A percentile compares a stretch with the other conserved stretches of the same genome.
phyloP scores from a whole-genome alignment of 2,888 invertebrate species.

The Drosophila kambysellisi region DNA sequence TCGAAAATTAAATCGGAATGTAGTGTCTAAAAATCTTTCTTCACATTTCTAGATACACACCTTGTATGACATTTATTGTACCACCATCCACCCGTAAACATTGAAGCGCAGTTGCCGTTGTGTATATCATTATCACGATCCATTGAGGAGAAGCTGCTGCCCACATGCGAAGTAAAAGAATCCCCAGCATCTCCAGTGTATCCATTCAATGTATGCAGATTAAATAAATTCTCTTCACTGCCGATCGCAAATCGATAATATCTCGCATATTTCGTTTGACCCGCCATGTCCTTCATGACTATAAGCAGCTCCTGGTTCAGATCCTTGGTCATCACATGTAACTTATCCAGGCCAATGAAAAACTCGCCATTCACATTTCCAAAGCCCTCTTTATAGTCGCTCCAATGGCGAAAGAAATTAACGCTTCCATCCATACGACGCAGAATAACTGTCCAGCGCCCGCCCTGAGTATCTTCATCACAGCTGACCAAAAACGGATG shows the following conservation, averaged over 20 bases:
- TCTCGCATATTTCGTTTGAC: constrained; percentile 86
- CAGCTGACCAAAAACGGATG: constrained; percentile 87
- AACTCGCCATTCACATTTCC: constrained; percentile 90
- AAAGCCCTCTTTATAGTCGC: constrained; percentile 87
- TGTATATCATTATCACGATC: constrained; percentile 89
- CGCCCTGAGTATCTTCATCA: constrained; percentile 86
- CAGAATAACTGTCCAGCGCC: constrained; percentile 90
- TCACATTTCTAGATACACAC: constrained; percentile 69
- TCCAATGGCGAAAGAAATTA: constrained; percentile 88
- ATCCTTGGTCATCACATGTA: constrained; percentile 85
- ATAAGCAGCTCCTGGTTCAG: constrained; percentile 87
- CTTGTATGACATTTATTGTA: constrained; percentile 89
- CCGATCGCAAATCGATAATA: constrained; percentile 89
- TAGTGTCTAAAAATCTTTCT: not conserved
- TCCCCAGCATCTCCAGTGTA: constrained; percentile 89
- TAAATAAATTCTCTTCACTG: constrained; percentile 88
- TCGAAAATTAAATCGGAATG: not conserved
- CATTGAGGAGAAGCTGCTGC: constrained; percentile 88
- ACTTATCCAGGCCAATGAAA: constrained; percentile 89
- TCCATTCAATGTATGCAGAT: constrained; percentile 88
- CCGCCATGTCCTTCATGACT: constrained; percentile 87
- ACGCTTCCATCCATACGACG: constrained; percentile 88
- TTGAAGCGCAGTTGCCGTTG: constrained; percentile 88
- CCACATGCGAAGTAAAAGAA: constrained; percentile 88
- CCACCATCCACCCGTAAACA: constrained; percentile 91